phyloP scores from a whole-genome alignment of 1,140 invertebrate species.

The Cryptotermes secundus region DNA sequence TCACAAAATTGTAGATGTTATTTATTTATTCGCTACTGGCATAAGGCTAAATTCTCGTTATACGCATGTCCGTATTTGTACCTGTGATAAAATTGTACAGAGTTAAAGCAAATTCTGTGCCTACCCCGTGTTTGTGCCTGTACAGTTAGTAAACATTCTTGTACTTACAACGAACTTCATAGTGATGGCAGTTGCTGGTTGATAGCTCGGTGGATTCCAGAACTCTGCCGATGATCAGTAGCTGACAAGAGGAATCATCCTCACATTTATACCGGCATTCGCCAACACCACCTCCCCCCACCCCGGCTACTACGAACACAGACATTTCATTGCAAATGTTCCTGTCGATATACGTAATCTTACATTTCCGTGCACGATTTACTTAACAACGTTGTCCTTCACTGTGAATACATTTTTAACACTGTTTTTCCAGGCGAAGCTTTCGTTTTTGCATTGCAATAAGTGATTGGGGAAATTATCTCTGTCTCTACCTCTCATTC shows the following conservation, averaged over 20 bases:
- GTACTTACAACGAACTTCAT: background rate
- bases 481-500: too few species aligned
- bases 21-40: too few species aligned
- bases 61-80: too few species aligned
- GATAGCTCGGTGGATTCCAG: background rate
- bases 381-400: background rate
- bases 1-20: too few species aligned
- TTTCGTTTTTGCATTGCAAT: background rate
- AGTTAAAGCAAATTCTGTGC: too few species aligned
- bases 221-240: background rate
- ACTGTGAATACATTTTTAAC: background rate
- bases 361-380: background rate
- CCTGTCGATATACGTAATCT: too few species aligned
- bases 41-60: too few species aligned
- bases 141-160: background rate
- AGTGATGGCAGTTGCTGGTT: conserved; percentile 4
- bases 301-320: too few species aligned
- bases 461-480: background rate
- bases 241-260: background rate
- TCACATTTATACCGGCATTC: background rate
- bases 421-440: background rate
- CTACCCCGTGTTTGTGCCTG: too few species aligned
- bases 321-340: too few species aligned
- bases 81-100: too few species aligned
- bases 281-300: background rate